phyloP scores from a whole-genome alignment of 1,140 invertebrate species.

The Sinonovacula constricta region DNA sequence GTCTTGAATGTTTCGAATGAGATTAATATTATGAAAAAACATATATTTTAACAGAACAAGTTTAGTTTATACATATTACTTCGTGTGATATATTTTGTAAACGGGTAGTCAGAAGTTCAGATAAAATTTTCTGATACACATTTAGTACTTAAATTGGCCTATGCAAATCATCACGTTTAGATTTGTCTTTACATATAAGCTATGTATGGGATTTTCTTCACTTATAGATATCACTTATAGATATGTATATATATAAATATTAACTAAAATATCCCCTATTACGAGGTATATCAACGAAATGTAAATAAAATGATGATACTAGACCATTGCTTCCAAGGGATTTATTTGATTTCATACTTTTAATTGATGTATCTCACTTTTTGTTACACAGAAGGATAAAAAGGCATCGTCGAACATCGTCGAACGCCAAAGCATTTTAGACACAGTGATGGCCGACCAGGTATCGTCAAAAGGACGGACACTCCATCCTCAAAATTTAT shows the following conservation, averaged over 20 bases:
- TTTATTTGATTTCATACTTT: conserved; percentile 51
- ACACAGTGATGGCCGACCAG: conserved; percentile 18
- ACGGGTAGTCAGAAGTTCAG: conserved; percentile 53
- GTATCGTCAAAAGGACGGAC: not conserved
- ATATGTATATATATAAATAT: conserved; percentile 46
- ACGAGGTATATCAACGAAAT: conserved; percentile 56
- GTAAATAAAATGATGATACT: conserved; percentile 56
- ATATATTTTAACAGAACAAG: conserved; percentile 47
- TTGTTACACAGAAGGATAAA: conserved; percentile 42
- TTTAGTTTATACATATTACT: conserved; percentile 57
- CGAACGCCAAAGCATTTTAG: conserved; percentile 9
- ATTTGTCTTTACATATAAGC: conserved; percentile 56
- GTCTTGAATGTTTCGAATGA: conserved; percentile 57
- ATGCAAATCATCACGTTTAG: conserved; percentile 42
- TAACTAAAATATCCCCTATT: conserved; percentile 44
- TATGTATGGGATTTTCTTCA: conserved; percentile 55
- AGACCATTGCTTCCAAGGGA: conserved; percentile 61
- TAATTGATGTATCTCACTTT: conserved; percentile 47
- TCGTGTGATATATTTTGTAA: conserved; percentile 37
- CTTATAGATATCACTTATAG: conserved; percentile 30
- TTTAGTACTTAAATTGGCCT: conserved; percentile 60
- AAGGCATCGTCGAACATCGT: conserved; percentile 1
- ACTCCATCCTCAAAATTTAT: not conserved
- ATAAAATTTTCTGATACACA: conserved; percentile 61
- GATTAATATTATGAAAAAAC: conserved; percentile 61